Evolutionary conservation across 2,113 vertebrate genomes (phyloP).

Genomic region (Felis chaus): DNA sequence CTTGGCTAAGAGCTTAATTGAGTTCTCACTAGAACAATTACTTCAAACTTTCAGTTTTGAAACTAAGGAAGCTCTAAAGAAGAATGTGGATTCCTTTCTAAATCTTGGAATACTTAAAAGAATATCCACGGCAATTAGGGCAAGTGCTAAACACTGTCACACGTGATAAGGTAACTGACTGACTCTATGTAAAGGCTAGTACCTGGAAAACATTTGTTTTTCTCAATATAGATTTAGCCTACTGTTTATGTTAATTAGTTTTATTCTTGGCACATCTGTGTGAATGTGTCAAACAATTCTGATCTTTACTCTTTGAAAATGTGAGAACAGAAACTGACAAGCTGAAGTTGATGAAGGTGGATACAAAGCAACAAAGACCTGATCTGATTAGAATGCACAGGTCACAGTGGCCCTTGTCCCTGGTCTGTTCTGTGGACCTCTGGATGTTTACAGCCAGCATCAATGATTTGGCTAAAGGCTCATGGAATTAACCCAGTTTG

Average conservation of each 20-base stretch:
- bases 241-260: neutral
- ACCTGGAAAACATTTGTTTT: neutral
- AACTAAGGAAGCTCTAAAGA: slow-evolving; percentile 20
- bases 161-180: neutral
- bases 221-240: neutral
- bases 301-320: neutral
- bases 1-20: slow-evolving; percentile 20
- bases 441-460: neutral
- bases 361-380: neutral
- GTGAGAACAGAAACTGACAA: neutral
- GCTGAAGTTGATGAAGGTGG: neutral
- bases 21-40: slow-evolving; percentile 54
- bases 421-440: neutral
- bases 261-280: neutral
- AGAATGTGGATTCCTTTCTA: neutral
- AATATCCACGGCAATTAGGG: neutral
- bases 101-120: neutral
- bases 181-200: neutral
- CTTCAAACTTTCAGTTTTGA: slow-evolving; percentile 44
- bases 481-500: neutral
- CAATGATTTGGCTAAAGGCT: neutral
- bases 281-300: neutral
- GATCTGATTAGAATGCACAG: too few species aligned
- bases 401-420: neutral
- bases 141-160: neutral